Percentiles rank a stretch among this genome's conserved stretches.
These are phyloP conservation scores for Apamea monoglypha DNA, from an alignment of 2,888 invertebrate genomes.

Conservation along the genomic window DNA sequence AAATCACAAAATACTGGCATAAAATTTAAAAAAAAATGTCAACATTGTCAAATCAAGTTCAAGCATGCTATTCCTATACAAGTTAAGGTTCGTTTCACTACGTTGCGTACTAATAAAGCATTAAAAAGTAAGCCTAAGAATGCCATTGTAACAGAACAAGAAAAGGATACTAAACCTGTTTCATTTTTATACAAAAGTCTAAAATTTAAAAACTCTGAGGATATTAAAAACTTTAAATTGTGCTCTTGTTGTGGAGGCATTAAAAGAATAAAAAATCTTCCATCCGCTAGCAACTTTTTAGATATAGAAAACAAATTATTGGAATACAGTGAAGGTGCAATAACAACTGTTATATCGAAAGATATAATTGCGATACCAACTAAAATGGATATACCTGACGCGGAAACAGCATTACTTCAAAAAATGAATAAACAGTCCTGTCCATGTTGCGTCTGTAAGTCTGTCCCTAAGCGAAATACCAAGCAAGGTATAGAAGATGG, in stretches of 20 bases:
- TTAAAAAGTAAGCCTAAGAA: slow-evolving; percentile 1
- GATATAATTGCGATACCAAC: not conserved
- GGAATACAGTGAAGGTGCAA: not conserved
- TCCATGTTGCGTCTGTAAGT: slow-evolving; percentile 20
- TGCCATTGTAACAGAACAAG: not conserved
- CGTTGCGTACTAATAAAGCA: not conserved
- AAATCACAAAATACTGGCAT: not conserved
- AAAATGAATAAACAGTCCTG: not conserved
- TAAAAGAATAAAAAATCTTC: slow-evolving; percentile 17
- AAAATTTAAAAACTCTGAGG: slow-evolving; percentile 9
- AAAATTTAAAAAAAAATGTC: slow-evolving; percentile 4
- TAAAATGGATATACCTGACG: not conserved
- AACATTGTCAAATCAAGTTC: slow-evolving; percentile 17
- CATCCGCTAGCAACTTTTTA: not conserved
- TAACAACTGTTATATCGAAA: slow-evolving; percentile 9
- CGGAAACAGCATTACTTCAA: not conserved
- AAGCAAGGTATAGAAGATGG: not conserved
- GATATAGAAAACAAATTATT: slow-evolving; percentile 10
- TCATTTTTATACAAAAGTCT: slow-evolving; percentile 27
- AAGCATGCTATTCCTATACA: slow-evolving; percentile 5
- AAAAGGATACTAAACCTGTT: slow-evolving; percentile 23
- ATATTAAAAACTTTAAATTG: slow-evolving; percentile 9
- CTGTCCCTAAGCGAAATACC: not conserved
- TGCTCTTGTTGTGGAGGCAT: slow-evolving; percentile 38
- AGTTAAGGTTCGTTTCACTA: slow-evolving; percentile 16